Conservation (phyloP, 2,797 vertebrate species). For the Gymnoscopelus braueri region DNA sequence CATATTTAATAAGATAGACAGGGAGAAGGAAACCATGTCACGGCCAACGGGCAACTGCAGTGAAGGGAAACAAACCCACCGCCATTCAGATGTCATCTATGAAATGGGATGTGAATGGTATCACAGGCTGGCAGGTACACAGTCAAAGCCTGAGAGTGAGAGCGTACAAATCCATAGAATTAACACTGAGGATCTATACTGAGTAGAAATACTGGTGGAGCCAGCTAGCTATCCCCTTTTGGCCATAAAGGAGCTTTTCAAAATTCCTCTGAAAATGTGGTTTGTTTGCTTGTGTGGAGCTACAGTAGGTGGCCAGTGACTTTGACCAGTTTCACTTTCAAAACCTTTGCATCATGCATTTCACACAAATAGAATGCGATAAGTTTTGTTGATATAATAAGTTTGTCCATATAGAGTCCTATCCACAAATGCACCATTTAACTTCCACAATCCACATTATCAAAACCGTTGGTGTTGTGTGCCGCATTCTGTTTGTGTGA, state of each 20-base stretch:
- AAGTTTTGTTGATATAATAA: no score
- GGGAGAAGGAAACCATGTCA: background rate
- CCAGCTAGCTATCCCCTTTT: conserved; percentile 8
- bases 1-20: background rate
- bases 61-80: conserved; percentile 1
- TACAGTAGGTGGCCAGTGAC: background rate
- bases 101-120: conserved; percentile 17
- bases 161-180: background rate
- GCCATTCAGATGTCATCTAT: conserved; percentile 33
- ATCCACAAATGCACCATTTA: no score
- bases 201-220: no score
- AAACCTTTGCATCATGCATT: no score
- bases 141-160: background rate
- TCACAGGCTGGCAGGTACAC: conserved; percentile 9
- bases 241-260: background rate
- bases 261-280: conserved; percentile 19
- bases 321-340: no score
- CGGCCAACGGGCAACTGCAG: background rate
- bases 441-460: no score
- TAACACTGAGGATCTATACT: background rate
- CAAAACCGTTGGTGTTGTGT: no score
- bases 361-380: no score
- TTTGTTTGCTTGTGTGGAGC: conserved; percentile 14
- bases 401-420: no score
- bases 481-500: no score